Conservation (phyloP, 2,888 invertebrate species). For the Carpatolechia fugitivella region DNA sequence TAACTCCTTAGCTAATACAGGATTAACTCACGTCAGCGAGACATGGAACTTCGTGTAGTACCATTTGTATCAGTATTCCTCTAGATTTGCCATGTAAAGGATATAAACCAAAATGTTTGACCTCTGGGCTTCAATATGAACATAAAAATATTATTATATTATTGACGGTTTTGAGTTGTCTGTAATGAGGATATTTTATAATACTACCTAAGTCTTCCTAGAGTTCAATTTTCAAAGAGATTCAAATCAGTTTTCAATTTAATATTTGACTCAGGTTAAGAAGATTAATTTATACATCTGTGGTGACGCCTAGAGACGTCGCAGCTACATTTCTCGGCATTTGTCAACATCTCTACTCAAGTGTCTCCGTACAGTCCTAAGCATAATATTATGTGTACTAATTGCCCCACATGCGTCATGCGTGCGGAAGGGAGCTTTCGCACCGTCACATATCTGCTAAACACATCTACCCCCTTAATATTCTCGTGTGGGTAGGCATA, state of each 20-base stretch:
- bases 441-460: conserved; percentile 35
- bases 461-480: conserved; percentile 44
- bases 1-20: conserved; percentile 16
- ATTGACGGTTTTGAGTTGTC: too few relatives aligned
- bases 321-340: not conserved
- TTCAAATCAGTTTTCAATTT: too few relatives aligned
- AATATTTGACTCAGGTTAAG: not conserved
- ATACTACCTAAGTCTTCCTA: too few relatives aligned
- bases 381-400: conserved; percentile 31
- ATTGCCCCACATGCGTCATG: conserved; percentile 60
- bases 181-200: too few relatives aligned
- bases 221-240: too few relatives aligned
- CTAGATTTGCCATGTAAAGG: too few relatives aligned
- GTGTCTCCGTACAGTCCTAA: not conserved
- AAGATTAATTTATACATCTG: not conserved
- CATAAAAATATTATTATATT: too few relatives aligned
- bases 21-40: conserved; percentile 1
- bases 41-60: not conserved
- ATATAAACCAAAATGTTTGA: too few relatives aligned
- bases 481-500: conserved; percentile 51
- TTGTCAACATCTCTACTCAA: not conserved
- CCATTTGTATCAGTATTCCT: not conserved
- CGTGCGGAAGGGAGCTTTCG: conserved; percentile 42
- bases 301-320: not conserved
- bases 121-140: too few relatives aligned